Conservation (phyloP, 2,888 invertebrate species). For the Elegia similella region DNA sequence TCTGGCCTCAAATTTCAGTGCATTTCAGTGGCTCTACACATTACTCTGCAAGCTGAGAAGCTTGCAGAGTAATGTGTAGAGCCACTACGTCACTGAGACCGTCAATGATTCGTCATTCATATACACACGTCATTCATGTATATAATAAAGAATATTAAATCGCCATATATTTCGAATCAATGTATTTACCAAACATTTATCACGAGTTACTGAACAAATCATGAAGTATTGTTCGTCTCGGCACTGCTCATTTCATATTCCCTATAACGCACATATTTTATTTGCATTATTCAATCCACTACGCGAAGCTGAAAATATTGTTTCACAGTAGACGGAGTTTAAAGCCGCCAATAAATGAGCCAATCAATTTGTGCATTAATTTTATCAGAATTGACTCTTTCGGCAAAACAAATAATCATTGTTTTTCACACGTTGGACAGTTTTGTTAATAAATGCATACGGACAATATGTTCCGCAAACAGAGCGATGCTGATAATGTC, state of each 20-base stretch:
- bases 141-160: not conserved
- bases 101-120: too few relatives aligned
- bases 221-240: constrained; percentile 14
- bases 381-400: constrained; percentile 28
- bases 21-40: too few relatives aligned
- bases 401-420: constrained; percentile 24
- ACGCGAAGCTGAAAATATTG: constrained; percentile 22
- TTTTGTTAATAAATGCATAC: constrained; percentile 19
- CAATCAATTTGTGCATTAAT: constrained; percentile 31
- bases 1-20: too few relatives aligned
- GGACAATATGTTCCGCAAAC: constrained; percentile 3
- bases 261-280: constrained; percentile 22
- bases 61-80: too few relatives aligned
- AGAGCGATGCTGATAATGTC: not conserved
- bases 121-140: too few relatives aligned
- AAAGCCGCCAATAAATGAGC: constrained; percentile 28
- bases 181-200: not conserved
- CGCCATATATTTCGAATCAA: not conserved
- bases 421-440: constrained; percentile 25
- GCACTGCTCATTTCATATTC: constrained; percentile 22
- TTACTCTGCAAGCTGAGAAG: too few relatives aligned
- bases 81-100: too few relatives aligned
- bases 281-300: constrained; percentile 20
- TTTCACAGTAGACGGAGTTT: constrained; percentile 24
- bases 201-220: constrained; percentile 14